Evolutionary conservation across 2,113 vertebrate species (phyloP), one percentile per base, ranked within the genome.

Genomic region (Tachycineta bicolor): DNA sequence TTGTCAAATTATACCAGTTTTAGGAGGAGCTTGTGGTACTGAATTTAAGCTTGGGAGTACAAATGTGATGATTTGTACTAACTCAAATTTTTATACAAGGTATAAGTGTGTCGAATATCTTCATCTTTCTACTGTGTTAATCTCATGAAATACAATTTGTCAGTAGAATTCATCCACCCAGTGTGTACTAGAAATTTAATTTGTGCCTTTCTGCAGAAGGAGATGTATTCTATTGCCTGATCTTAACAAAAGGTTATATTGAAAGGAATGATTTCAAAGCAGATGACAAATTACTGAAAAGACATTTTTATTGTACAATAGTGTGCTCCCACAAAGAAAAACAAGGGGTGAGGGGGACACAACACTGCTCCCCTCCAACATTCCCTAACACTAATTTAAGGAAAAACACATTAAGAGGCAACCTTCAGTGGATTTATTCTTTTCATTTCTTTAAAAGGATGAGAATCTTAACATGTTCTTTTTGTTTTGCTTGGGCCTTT

Each of bases 231-330:
- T 86, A 41, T 67, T 80, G 83, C 63, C 47, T 86, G 43, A 44
- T 90, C 82, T 88, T 90, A 96, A 92, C 68, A 94, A 94, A 94
- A 89, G 63, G 31, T 85, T 93, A 46, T 62, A 58, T 60, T 94
- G 78, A 94, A 94, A 90, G n/a, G 90, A 76, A 58, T 86, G 8
- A 73, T 95, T 94, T 91, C 55, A 87, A 94, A 90, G 59, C 46
- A 83, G 56, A 59, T 92, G 87, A 81, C 87, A 95, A 94, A 96
- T 86, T 90, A 70, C 79, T 91, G 82, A 87, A 92, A 92, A 92
- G 55, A 86, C 63, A 60, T 80, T 94, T 94, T 96, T 83, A 73
- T 88, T 93, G 63, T 73, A 56, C 46, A 89, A 89, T 91, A 84
- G 74, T 43, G 14, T 69, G 77, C 63, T 93, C 47, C 50, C 23